Base-by-base conservation (phyloP, 1,140 invertebrate species). In the Drosophila pandora region DNA sequence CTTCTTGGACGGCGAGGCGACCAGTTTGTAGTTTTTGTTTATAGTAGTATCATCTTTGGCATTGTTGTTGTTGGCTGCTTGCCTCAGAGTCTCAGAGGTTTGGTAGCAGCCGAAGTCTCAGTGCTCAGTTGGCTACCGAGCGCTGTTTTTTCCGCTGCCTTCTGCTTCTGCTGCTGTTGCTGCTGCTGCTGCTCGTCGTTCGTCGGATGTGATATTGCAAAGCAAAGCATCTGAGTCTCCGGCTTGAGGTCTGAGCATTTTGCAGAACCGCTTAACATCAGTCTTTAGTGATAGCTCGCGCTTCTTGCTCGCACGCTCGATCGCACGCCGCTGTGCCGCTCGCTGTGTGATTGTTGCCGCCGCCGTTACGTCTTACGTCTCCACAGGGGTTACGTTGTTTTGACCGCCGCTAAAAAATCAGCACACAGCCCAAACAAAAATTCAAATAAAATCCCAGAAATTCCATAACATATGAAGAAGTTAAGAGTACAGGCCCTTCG, bases 281-380 rank as follows among this genome's bases (percentile, higher is more conserved):
- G 90, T 90, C 90, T 90, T 91, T 91, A 90, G 83, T 90, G 88
- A 90, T 90, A 90, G 80, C 82, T 90, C 89, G 89, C 88, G 89
- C 88, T 90, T 90, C 89, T 90, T 90, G 85, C 81, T 90, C 76
- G 89, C 79, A 84, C 78, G 81, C 81, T 90, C 76, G 82, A 79
- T 83, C 87, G 87, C 82, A 82, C 68, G 82, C 69, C 82, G 76
- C 60, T 67, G 41, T 43, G 41, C 80, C 64, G 67, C 77, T 74
- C 82, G 77, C 48, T 45, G 53, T 43, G 43, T 49, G 64, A 52
- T 49, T 53, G 58, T 23, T 22, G 50, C 59, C 34, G 43, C 43
- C 21, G 43, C 43, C 43, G 41, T 43, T 43, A 43, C 41, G 41
- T 43, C 34, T 37, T 37, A 37, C 34, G 34, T 12, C 34, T 37